Evolutionary conservation across 1,140 invertebrate species (phyloP), one percentile per base, ranked within the genome.

Genomic region (Nymphalis io): DNA sequence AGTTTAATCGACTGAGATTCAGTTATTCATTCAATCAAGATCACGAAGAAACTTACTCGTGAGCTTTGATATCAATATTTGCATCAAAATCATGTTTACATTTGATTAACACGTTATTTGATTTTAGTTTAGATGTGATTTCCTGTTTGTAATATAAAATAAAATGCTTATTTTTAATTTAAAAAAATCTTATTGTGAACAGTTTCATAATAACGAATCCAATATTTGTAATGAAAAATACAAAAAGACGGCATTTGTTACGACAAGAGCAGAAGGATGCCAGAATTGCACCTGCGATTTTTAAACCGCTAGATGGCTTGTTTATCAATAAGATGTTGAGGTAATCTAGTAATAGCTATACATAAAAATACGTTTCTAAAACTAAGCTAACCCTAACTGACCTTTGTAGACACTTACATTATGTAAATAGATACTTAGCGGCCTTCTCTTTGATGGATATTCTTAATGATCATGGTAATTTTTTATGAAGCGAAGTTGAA

Each of bases 371-470:
- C 23, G 23, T 2, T n/a, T 27, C 20, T 55, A 11, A 55, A 55
- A 55, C 23, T 12, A 27, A 23, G 13, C 5, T 27, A 55, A 23
- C 51, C 21, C 23, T 55, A n/a, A 23, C 51, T 15, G 51, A 23
- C 21, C 51, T 55, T 55, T 55, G 23, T 20, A 27, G 51, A 16
- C 21, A 21, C 48, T 51, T 21, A 27, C 20, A 55, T 55, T 55
- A 55, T 55, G 21, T 55, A 55, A 21, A 55, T 55, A 23, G 51
- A 23, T 15, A 15, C 51, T 27, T 55, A 55, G 51, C 16, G 51
- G 51, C 8, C 20, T 51, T 12, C 15, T n/a, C 51, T 55, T 55
- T 55, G 23, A 55, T 27, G 23, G 23, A 12, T 21, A 27, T 27
- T 55, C 11, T 27, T 23, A 15, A 15, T 8, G 51, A 27, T 6